Conservation (phyloP, 1,140 invertebrate genomes). For the Tetraneura akinire region DNA sequence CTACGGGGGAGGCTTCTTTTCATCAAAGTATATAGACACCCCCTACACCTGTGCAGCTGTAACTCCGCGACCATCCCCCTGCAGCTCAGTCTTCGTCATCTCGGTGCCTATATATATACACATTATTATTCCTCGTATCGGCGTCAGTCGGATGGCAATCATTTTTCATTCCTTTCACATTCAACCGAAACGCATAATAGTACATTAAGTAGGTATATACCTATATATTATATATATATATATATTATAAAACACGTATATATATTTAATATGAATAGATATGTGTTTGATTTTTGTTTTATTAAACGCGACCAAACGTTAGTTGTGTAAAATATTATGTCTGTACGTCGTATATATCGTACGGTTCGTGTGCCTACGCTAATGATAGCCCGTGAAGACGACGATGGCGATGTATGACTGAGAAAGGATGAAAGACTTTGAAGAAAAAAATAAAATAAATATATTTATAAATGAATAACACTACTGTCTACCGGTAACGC, state of each 20-base stretch:
- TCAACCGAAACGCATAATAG: background rate
- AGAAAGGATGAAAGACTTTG: background rate
- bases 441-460: background rate
- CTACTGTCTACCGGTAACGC: constrained; percentile 4
- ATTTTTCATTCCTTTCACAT: constrained; percentile 50
- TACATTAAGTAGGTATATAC: too few relatives aligned
- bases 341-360: too few relatives aligned
- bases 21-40: constrained; percentile 33
- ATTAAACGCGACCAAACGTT: constrained; percentile 19
- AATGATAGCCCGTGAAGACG: constrained; percentile 14
- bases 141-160: constrained; percentile 17
- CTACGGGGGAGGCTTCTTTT: constrained; percentile 41
- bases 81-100: too few relatives aligned
- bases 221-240: too few relatives aligned
- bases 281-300: constrained; percentile 49
- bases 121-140: background rate
- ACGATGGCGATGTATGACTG: background rate
- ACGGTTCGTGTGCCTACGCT: constrained; percentile 30
- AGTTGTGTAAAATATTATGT: too few relatives aligned
- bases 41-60: constrained; percentile 20
- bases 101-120: background rate
- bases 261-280: constrained; percentile 29
- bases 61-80: background rate
- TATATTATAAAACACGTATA: too few relatives aligned
- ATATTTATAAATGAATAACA: too few relatives aligned